A percentile compares a stretch with the other conserved stretches of the same genome.
Conservation (phyloP, 2,797 vertebrate genomes). For the Nannoperca australis region DNA sequence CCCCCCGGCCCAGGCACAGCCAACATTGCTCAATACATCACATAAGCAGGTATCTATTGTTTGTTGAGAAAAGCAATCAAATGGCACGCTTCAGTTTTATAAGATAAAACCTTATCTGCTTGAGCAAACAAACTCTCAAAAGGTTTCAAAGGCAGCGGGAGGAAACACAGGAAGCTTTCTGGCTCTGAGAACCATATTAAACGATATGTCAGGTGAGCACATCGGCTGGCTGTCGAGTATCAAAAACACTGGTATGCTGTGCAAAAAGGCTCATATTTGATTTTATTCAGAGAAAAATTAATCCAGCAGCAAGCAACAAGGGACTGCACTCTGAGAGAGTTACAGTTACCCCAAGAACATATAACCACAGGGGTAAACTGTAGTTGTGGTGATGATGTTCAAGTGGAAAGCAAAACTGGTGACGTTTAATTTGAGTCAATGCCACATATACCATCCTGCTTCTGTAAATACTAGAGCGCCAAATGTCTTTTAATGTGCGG, state of each 20-base stretch:
- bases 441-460: background rate
- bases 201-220: slow-evolving; percentile 42
- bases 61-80: slow-evolving; percentile 78
- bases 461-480: background rate
- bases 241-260: slow-evolving; percentile 6
- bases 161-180: slow-evolving; percentile 56
- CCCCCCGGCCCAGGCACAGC: background rate
- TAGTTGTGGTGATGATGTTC: background rate
- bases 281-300: background rate
- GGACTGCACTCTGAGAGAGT: background rate
- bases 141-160: slow-evolving; percentile 76
- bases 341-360: background rate
- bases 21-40: slow-evolving; percentile 51
- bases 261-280: background rate
- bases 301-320: background rate
- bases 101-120: slow-evolving; percentile 82
- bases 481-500: background rate
- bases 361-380: background rate
- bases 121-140: slow-evolving; percentile 75
- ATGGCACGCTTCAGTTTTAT: slow-evolving; percentile 76
- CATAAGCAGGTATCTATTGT: slow-evolving; percentile 64
- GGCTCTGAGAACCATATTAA: slow-evolving; percentile 34
- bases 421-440: background rate
- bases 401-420: background rate
- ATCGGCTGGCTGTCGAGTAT: slow-evolving; percentile 4